Conservation (phyloP, 2,113 vertebrate species). For the Halichoerus grypus region DNA sequence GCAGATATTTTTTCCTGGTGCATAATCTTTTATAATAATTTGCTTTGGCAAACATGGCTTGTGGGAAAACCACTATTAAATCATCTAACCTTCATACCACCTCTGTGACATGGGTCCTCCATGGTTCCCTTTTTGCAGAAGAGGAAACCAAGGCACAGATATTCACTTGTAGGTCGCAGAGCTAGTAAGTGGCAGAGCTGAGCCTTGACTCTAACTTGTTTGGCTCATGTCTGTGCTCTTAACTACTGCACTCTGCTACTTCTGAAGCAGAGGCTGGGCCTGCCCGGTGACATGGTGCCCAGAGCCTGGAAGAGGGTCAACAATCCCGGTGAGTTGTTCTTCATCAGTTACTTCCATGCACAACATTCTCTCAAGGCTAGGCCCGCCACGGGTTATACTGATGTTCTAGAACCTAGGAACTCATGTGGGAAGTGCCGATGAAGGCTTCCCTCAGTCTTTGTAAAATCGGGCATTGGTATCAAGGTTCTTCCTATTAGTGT, state of each 20-base stretch:
- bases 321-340: not conserved
- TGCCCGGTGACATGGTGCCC: not conserved
- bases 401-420: not conserved
- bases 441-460: not conserved
- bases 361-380: not conserved
- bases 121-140: not conserved
- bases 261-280: not conserved
- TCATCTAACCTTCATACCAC: not conserved
- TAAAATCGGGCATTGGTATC: not conserved
- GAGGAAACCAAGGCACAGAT: not conserved
- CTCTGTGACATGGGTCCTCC: not conserved
- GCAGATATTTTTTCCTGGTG: not conserved
- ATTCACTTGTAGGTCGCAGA: not conserved
- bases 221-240: not conserved
- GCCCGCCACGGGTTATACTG: not conserved
- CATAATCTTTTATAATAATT: not conserved
- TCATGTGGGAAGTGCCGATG: accelerated
- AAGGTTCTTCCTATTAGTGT: not conserved
- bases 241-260: not conserved
- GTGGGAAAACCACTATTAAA: not conserved
- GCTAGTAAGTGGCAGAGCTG: not conserved
- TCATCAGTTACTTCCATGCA: not conserved
- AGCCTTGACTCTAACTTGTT: not conserved
- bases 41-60: not conserved
- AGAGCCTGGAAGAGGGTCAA: not conserved